phyloP scores from a whole-genome alignment of 1,140 invertebrate species.

The Holotrichia oblita region DNA sequence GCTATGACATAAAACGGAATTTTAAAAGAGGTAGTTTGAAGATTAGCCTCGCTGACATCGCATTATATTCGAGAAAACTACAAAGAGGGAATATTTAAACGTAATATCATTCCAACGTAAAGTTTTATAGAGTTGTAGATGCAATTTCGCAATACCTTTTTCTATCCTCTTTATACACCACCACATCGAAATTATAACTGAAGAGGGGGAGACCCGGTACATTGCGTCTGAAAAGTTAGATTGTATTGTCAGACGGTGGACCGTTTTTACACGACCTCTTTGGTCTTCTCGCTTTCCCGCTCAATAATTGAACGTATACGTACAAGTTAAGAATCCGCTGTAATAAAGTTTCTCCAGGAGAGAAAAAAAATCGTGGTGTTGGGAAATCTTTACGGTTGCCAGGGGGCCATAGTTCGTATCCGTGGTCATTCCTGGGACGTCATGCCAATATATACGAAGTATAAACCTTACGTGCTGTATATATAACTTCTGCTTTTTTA shows the following conservation, averaged over 20 bases:
- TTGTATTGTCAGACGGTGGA: neutral
- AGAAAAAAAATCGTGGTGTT: slow-evolving; percentile 45
- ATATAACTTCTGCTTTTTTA: slow-evolving; percentile 42
- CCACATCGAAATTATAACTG: too few relatives aligned
- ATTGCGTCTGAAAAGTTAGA: slow-evolving; percentile 13
- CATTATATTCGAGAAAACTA: too few relatives aligned
- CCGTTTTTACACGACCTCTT: neutral
- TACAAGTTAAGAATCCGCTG: slow-evolving; percentile 46
- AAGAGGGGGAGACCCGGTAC: too few relatives aligned
- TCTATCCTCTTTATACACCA: too few relatives aligned
- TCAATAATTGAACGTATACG: slow-evolving; percentile 45
- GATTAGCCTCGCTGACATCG: too few relatives aligned
- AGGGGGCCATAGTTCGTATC: slow-evolving; percentile 45
- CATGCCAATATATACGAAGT: slow-evolving; percentile 40
- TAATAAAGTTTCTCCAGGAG: slow-evolving; percentile 44
- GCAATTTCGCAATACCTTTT: too few relatives aligned
- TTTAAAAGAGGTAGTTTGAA: too few relatives aligned
- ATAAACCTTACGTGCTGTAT: slow-evolving; percentile 44
- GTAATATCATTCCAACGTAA: too few relatives aligned
- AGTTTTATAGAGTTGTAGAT: too few relatives aligned
- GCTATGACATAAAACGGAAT: too few relatives aligned
- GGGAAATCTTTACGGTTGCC: slow-evolving; percentile 48
- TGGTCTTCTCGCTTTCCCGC: neutral
- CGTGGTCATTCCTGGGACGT: slow-evolving; percentile 45
- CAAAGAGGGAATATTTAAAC: too few relatives aligned